Evolutionary conservation across 2,888 invertebrate species (phyloP), one percentile per base, ranked within the genome.

Genomic region (Spodoptera littoralis): DNA sequence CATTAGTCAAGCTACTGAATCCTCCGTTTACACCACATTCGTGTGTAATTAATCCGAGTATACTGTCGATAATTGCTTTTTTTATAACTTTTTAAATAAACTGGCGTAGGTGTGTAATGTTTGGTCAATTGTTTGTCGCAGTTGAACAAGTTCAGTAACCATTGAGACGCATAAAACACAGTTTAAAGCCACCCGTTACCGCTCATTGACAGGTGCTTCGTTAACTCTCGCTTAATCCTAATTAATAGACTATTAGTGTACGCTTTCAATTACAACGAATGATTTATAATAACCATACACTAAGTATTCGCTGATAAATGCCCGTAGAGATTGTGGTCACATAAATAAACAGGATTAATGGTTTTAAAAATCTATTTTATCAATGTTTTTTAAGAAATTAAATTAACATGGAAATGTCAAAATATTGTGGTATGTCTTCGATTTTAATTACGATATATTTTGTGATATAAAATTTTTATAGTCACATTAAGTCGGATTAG

Each of bases 191-290:
- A 72, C 68, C 76, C 67, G 74, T 73, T 79, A 80, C 83, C 83
- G 84, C 70, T 73, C 79, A 77, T 69, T 75, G 88, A 88, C 89
- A 90, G 90, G 86, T 88, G 83, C 90, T 90, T 89, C 83, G 84
- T 92, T 89, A 89, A 86, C 87, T 87, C 82, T 80, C 88, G 83
- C 85, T 85, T 91, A 92, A 92, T 89, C 87, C 92, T 92, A 89
- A 94, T 93, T 92, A 92, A 94, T 93, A 84, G 92, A 70, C 89
- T 91, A 90, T 93, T 92, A 92, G 89, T 81, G 64, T 88, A 88
- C 90, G 83, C 90, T 88, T 94, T 93, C 93, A 92, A 93, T 94
- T 92, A 92, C 89, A 84, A 88, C 67, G 72, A 81, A 87, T 92
- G 92, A 93, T 93, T 93, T 92, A 93, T 92, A 79, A 69, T 66